Evolutionary conservation across 1,140 invertebrate genomes (phyloP).

Genomic region (Drosophila saltans): DNA sequence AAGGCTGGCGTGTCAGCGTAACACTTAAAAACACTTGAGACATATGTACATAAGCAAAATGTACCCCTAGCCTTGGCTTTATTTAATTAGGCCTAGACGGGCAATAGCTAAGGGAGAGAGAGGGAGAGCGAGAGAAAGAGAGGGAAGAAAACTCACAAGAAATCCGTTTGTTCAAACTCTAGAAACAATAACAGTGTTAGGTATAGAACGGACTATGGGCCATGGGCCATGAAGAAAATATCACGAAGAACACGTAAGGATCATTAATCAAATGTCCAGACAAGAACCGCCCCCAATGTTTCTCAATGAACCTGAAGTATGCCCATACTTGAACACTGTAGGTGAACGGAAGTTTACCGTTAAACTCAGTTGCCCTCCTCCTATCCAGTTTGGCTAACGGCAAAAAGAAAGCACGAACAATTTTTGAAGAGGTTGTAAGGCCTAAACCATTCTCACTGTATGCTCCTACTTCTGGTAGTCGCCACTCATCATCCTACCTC

Average conservation of each 20-base stretch:
- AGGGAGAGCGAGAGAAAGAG: neutral
- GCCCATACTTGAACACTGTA: conserved; percentile 12
- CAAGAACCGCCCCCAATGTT: conserved; percentile 48
- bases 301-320: conserved; percentile 17
- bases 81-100: conserved; percentile 44
- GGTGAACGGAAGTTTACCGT: conserved; percentile 18
- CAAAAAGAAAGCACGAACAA: conserved; percentile 47
- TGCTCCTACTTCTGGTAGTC: conserved; percentile 7
- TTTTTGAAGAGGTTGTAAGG: conserved; percentile 43
- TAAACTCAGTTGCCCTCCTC: neutral
- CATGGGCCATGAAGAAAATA: conserved; percentile 28
- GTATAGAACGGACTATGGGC: conserved; percentile 16
- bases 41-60: conserved; percentile 41
- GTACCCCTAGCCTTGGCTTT: conserved; percentile 27
- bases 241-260: conserved; percentile 65
- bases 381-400: conserved; percentile 20
- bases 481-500: conserved; percentile 10
- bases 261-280: conserved; percentile 82
- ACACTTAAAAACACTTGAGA: conserved; percentile 52
- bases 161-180: conserved; percentile 49
- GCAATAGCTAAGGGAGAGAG: neutral
- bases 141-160: conserved; percentile 24
- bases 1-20: conserved; percentile 52
- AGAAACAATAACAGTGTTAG: conserved; percentile 64
- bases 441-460: conserved; percentile 6